Percentiles rank a stretch among this genome's conserved stretches.
These are phyloP conservation scores for Varanus salvator DNA, from an alignment of 2,113 vertebrate genomes.

Conservation along the genomic window DNA sequence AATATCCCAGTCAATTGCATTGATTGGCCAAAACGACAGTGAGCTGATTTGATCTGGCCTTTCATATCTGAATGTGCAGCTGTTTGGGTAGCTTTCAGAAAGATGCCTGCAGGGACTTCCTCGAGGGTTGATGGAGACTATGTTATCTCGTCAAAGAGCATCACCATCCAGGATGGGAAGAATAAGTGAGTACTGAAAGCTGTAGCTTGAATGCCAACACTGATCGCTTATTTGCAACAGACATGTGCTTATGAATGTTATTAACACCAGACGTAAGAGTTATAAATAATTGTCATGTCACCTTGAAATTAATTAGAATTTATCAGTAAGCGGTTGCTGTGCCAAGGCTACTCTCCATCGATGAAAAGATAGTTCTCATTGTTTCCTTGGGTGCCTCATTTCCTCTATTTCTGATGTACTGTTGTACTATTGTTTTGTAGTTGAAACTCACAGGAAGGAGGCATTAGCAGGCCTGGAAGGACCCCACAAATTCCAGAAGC, in stretches of 20 bases:
- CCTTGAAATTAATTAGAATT: background rate
- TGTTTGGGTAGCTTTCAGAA: constrained; percentile 55
- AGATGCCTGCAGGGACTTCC: constrained; percentile 40
- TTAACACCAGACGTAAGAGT: background rate
- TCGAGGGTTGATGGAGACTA: constrained; percentile 34
- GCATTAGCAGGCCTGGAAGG: background rate
- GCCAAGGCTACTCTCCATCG: constrained; percentile 5
- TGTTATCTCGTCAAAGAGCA: constrained; percentile 50
- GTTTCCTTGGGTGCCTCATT: background rate
- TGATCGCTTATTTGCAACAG: background rate
- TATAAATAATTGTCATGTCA: background rate
- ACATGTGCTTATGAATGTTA: constrained; percentile 27
- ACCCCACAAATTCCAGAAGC: no score
- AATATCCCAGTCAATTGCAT: constrained; percentile 54
- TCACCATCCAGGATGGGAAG: constrained; percentile 43
- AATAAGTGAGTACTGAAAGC: constrained; percentile 39
- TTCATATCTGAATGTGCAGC: constrained; percentile 53
- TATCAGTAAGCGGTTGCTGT: background rate
- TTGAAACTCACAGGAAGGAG: background rate
- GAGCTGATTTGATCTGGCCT: constrained; percentile 47
- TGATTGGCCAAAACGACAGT: constrained; percentile 45
- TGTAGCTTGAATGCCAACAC: constrained; percentile 21
- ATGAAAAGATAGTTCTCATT: background rate
- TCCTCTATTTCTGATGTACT: no score
- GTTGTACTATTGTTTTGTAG: background rate